Evolutionary conservation across 2,797 vertebrate genomes (phyloP), one percentile per base, ranked within the genome.

Genomic region (Pygocentrus nattereri): DNA sequence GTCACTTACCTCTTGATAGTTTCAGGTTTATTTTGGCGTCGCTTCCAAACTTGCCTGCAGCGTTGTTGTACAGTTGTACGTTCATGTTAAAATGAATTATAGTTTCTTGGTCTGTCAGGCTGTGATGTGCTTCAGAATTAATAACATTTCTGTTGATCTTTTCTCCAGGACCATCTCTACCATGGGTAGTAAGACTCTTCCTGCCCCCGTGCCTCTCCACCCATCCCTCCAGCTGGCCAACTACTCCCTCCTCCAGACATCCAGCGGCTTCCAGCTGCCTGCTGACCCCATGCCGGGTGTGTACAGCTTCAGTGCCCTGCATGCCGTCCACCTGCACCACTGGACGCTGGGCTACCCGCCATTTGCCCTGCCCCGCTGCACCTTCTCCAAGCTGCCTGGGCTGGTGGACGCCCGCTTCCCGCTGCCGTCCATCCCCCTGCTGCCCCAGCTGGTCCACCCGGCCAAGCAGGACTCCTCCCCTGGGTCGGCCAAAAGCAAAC

Each of bases 131-230:
- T 73, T 77, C 62, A 68, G 77, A 31, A 23, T 56, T 54, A 21
- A 25, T 25, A 34, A 44, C 44, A 13, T 56, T 58, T 25, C 44
- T n/a, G 15, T 41, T 23, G 58, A 52, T 56, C 52, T 30, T 4
- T 27, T 11, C n/a, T 30, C 38, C 8, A 30, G 74, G 5, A 67
- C 86, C 74, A 79, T 72, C 76, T 31, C 11, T 2, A 90, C 85
- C 79, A 99, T 99, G 98, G 96, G 97, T 90, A 99, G 98, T 90
- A 99, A 99, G 93, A 97, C 97, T 38, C 94, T 99, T 82, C 96
- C 97, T 1, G 97, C 97, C 0, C 98, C 98, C 0, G 96, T 99
- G 67, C 98, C 98, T 59, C 96, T 99, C 67, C 97, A 99, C 80
- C 98, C 98, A 0, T 97, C 97, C 58, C 92, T 98, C 54, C 97